phyloP scores from a whole-genome alignment of 1,140 invertebrate genomes.

The Parasteatoda tepidariorum region DNA sequence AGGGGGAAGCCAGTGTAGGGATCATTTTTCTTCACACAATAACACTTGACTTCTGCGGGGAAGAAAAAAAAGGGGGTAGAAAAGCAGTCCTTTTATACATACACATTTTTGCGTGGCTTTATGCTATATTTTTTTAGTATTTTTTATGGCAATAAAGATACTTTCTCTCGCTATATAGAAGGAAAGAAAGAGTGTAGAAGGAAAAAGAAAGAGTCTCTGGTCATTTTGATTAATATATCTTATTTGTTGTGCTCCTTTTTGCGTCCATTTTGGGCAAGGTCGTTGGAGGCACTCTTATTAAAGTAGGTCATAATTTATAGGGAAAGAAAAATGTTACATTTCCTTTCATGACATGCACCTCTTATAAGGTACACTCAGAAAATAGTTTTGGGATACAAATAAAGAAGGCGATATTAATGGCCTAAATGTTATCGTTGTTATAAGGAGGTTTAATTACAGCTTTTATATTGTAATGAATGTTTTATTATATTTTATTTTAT shows the following conservation, averaged over 20 bases:
- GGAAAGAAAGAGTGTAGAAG: neutral
- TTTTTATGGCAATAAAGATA: constrained; percentile 4
- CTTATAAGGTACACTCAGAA: no score
- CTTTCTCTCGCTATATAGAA: neutral
- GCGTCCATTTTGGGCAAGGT: constrained; percentile 3
- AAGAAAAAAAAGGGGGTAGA: neutral
- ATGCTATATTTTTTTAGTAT: constrained; percentile 23
- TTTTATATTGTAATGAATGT: no score
- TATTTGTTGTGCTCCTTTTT: constrained; percentile 24
- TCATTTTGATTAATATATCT: constrained; percentile 42
- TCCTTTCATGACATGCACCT: no score
- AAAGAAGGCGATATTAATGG: no score
- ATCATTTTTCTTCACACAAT: constrained; percentile 56
- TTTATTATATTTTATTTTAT: no score
- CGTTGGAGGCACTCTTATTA: constrained; percentile 18
- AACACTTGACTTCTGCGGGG: constrained; percentile 45
- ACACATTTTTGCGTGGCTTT: constrained; percentile 25
- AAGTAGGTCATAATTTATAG: constrained; percentile 27
- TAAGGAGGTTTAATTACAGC: no score
- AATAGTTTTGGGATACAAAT: no score
- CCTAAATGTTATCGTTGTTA: no score
- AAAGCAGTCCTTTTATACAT: constrained; percentile 43
- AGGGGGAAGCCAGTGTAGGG: neutral
- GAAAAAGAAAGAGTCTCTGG: constrained; percentile 3
- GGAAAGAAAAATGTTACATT: neutral